These are phyloP conservation scores for Empidonax alnorum DNA, from an alignment of 2,113 vertebrate species.

Conservation along the genomic window DNA sequence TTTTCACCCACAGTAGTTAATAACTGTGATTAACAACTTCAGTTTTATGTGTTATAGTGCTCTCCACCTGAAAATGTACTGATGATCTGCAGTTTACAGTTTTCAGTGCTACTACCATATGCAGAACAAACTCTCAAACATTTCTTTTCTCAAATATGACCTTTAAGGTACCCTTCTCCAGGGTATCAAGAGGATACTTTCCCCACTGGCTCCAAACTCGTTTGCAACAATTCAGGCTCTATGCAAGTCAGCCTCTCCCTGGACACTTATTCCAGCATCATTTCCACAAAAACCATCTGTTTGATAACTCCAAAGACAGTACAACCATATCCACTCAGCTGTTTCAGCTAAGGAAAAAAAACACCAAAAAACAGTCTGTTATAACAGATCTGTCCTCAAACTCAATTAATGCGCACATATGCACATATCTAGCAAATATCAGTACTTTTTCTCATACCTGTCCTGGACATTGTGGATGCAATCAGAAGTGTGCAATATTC, in stretches of 20 bases:
- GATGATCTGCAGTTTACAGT: neutral
- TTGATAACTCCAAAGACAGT: neutral
- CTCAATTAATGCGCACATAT: neutral
- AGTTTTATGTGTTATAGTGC: neutral
- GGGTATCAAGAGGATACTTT: neutral
- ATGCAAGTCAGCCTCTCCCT: neutral
- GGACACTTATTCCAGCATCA: neutral
- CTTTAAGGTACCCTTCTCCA: neutral
- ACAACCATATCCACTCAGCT: neutral
- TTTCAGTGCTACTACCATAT: neutral
- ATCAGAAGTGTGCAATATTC: neutral
- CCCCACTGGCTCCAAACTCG: neutral
- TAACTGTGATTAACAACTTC: neutral
- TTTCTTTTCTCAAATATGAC: rapidly evolving
- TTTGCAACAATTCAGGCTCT: neutral
- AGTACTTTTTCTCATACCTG: neutral
- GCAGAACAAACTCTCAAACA: neutral
- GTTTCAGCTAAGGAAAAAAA: neutral
- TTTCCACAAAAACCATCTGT: neutral
- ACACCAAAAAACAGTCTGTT: neutral
- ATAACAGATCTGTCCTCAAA: neutral
- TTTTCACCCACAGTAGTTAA: neutral
- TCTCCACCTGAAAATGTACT: neutral
- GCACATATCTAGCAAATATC: neutral
- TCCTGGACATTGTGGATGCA: neutral